A percentile compares a stretch with the other conserved stretches of the same genome.
Evolutionary conservation across 2,888 invertebrate genomes (phyloP).

Genomic region (Seira musarum): DNA sequence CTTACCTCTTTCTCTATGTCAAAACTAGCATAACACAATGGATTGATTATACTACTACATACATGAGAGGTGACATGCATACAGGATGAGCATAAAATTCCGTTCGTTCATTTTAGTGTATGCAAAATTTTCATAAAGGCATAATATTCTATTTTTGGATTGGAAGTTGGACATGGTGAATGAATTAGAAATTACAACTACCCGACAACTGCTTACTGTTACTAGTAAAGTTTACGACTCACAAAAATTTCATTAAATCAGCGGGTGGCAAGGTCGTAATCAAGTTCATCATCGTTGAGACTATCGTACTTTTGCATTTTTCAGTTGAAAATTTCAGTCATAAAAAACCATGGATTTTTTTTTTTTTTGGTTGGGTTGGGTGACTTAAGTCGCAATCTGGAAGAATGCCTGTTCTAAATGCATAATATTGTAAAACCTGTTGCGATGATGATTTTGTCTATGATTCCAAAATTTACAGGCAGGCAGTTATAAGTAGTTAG

Average conservation of each 20-base stretch:
- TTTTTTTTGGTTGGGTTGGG: too few relatives aligned
- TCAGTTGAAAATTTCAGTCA: background rate
- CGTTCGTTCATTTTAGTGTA: background rate
- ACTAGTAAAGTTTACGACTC: background rate
- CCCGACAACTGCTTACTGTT: background rate
- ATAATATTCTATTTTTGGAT: background rate
- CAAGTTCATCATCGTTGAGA: background rate
- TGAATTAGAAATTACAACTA: background rate
- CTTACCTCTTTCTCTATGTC: too few relatives aligned
- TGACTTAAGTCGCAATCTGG: too few relatives aligned
- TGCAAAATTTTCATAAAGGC: background rate
- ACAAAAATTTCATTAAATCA: background rate
- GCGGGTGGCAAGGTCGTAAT: conserved; percentile 28
- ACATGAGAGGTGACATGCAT: too few relatives aligned
- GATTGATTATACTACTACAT: too few relatives aligned
- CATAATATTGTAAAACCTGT: background rate
- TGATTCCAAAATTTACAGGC: background rate
- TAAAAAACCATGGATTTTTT: background rate
- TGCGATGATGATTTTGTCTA: background rate
- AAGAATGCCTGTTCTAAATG: background rate
- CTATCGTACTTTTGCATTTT: background rate
- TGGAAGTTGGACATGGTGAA: background rate
- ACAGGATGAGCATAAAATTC: too few relatives aligned
- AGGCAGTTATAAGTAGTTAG: too few relatives aligned
- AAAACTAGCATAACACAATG: too few relatives aligned